Percentiles rank a stretch among this genome's conserved stretches.
Evolutionary conservation across 2,888 invertebrate species (phyloP).

Genomic region (Agriopis aurantiaria): DNA sequence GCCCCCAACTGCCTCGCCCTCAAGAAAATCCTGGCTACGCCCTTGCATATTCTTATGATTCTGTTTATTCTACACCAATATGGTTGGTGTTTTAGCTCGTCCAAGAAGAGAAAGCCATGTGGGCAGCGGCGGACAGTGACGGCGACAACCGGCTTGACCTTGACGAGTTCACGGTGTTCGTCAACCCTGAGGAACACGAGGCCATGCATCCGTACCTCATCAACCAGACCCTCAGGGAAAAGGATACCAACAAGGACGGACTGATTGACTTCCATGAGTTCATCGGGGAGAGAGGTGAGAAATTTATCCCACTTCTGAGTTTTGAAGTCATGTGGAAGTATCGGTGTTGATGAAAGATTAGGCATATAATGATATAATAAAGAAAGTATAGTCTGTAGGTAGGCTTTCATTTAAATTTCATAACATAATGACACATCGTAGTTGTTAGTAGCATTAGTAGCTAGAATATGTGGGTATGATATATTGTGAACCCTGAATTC

Average conservation of each 20-base stretch:
- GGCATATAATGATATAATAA: too few species aligned
- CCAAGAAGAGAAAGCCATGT: conserved; percentile 94
- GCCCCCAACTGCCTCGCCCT: too few species aligned
- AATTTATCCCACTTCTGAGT: neutral
- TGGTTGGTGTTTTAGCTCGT: conserved; percentile 78
- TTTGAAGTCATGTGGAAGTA: too few species aligned
- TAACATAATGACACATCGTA: too few species aligned
- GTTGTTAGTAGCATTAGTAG: too few species aligned
- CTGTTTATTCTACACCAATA: neutral
- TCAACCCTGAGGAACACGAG: conserved; percentile 97
- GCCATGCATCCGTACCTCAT: conserved; percentile 93
- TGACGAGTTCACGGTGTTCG: conserved; percentile 95
- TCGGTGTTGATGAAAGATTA: too few species aligned
- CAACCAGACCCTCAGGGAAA: conserved; percentile 93
- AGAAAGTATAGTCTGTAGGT: too few species aligned
- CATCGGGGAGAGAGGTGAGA: conserved; percentile 89
- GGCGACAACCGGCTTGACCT: conserved; percentile 91
- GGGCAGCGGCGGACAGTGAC: conserved; percentile 93
- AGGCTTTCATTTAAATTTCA: too few species aligned
- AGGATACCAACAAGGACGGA: conserved; percentile 95
- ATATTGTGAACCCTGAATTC: too few species aligned
- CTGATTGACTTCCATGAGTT: conserved; percentile 94
- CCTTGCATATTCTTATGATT: too few species aligned
- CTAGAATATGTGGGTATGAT: too few species aligned
- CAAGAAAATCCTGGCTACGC: too few species aligned